These are phyloP conservation scores for Lepus europaeus DNA, from an alignment of 2,113 vertebrate genomes.

Conservation along the genomic window DNA sequence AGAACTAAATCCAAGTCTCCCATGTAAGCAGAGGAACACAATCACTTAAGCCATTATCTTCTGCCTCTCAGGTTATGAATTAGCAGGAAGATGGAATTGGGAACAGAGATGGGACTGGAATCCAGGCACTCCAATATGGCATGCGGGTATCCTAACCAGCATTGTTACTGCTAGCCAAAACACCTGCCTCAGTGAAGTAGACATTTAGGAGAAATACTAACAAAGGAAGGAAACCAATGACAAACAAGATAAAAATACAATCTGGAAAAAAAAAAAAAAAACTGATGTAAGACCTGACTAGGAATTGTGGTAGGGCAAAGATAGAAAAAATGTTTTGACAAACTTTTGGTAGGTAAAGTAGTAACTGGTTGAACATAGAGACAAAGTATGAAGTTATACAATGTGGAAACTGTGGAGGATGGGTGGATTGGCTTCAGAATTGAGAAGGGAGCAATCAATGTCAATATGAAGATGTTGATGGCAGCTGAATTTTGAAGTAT, in stretches of 20 bases:
- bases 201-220: neutral
- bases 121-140: too few relatives aligned
- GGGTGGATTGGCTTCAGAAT: neutral
- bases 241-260: neutral
- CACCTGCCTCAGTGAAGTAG: neutral
- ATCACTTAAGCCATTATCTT: too few relatives aligned
- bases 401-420: neutral
- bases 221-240: neutral
- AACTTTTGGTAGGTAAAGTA: neutral
- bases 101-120: too few relatives aligned
- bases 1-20: too few relatives aligned
- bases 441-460: neutral
- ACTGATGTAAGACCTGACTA: neutral
- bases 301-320: neutral
- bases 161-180: too few relatives aligned
- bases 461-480: neutral
- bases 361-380: neutral
- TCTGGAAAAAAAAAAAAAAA: neutral
- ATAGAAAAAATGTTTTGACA: neutral
- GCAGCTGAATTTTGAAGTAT: neutral
- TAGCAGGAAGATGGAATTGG: too few relatives aligned
- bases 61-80: too few relatives aligned
- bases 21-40: too few relatives aligned
- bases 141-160: too few relatives aligned
- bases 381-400: neutral